A percentile compares a stretch with the other conserved stretches of the same genome.
Evolutionary conservation across 2,888 invertebrate species (phyloP).

Genomic region (Polymixis lichenea): DNA sequence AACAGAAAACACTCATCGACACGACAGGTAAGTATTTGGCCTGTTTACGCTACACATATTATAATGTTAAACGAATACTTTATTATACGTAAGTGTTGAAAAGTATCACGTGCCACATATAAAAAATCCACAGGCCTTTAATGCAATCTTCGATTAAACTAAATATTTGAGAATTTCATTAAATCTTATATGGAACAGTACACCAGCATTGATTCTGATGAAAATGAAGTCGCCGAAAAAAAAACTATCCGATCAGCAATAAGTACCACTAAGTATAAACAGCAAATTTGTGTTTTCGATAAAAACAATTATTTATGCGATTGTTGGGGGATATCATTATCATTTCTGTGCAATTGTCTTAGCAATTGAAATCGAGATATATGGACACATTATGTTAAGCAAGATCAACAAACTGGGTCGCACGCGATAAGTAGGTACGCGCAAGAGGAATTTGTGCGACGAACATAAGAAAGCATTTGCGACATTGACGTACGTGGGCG

Average conservation of each 20-base stretch:
- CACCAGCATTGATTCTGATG: neutral
- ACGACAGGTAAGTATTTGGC: conserved; percentile 72
- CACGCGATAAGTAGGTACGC: conserved; percentile 69
- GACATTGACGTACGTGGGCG: conserved; percentile 84
- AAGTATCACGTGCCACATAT: conserved; percentile 37
- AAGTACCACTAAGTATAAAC: conserved; percentile 13
- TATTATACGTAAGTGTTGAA: conserved; percentile 62
- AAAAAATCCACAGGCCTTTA: conserved; percentile 24
- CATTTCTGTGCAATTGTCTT: too few species aligned
- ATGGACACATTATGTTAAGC: conserved; percentile 52
- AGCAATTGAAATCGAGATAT: conserved; percentile 28
- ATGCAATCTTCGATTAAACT: conserved; percentile 18
- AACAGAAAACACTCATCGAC: conserved; percentile 75
- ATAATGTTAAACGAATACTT: conserved; percentile 66
- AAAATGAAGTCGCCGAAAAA: neutral
- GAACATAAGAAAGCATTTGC: conserved; percentile 75
- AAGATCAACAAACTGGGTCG: conserved; percentile 77
- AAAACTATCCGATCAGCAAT: neutral
- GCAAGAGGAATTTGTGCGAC: conserved; percentile 75
- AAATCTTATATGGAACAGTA: neutral
- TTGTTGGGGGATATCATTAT: conserved; percentile 24
- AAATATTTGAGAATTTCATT: conserved; percentile 7
- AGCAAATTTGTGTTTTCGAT: neutral
- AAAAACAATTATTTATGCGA: neutral
- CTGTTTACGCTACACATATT: conserved; percentile 70